These are phyloP conservation scores for Drosophila longiperda DNA, from an alignment of 2,888 invertebrate genomes.

Conservation along the genomic window DNA sequence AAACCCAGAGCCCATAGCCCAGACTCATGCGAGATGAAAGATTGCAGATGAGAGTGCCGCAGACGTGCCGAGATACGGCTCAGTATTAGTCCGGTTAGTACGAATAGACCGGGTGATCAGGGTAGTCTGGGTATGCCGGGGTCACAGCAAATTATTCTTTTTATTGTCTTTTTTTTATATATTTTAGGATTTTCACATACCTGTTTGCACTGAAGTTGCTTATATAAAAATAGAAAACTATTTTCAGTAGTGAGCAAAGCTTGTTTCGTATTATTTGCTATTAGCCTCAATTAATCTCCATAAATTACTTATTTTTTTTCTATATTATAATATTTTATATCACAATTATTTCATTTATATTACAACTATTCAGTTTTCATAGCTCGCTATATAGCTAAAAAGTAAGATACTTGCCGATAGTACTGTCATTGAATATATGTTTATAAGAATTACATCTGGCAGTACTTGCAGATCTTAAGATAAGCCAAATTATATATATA, in stretches of 20 bases:
- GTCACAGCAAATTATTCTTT: background rate
- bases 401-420: background rate
- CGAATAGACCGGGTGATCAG: background rate
- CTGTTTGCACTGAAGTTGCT: background rate
- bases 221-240: background rate
- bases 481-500: background rate
- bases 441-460: background rate
- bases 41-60: background rate
- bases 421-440: background rate
- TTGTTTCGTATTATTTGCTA: background rate
- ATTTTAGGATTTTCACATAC: background rate
- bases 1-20: constrained; percentile 1
- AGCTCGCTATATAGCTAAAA: background rate
- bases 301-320: no score
- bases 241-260: background rate
- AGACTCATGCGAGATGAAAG: background rate
- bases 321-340: no score
- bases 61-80: constrained; percentile 7
- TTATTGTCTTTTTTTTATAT: background rate
- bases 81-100: background rate
- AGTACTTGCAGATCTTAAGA: background rate
- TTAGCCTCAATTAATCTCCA: background rate
- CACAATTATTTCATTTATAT: no score
- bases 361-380: background rate
- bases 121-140: background rate